Base-by-base conservation (phyloP, 2,113 vertebrate genomes). In the Tichodroma muraria region DNA sequence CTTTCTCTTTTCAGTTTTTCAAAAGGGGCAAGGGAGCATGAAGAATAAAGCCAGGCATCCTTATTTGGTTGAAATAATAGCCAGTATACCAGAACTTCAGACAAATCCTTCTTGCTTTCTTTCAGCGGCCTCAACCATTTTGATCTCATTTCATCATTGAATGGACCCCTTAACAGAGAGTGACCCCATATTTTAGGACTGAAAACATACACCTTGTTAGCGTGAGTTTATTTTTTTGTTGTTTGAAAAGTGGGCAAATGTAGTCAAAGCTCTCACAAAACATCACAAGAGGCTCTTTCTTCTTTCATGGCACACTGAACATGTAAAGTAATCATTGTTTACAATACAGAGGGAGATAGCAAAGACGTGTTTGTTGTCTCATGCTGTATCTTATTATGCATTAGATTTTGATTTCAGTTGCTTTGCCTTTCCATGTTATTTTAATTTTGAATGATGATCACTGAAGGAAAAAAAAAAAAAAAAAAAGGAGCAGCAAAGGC, bases 1-100 rank as follows among this genome's bases (percentile, higher is more conserved):
- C 94, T 97, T 95, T 94, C 82, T 80, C 97, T 96, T 97, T 97
- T 96, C 96, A 96, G 93, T 86, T 96, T 97, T 96, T 96, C 95
- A 96, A 97, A 96, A 96, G 94, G 93, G 95, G 94, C 96, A 95
- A 97, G 85, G 76, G 96, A 96, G 94, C 95, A 96, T 95, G 90
- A 96, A 96, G 92, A 96, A 97, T 94, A 97, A 97, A 97, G 94
- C 91, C 89, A 91, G 87, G 94, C 94, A 95, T 96, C 96, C 96
- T 97, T 97, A 97, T 96, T 97, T 96, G 94, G 92, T 96, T 96
- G 96, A 96, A 96, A 96, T 97, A 97, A 97, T 97, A 96, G 96
- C 94, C 95, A 95, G 80, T 91, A 88, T 90, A 94, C 92, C 96
- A 96, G 87, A 95, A 94, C 96, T 95, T 96, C 95, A 97, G 89